A percentile compares a stretch with the other conserved stretches of the same genome.
These are phyloP conservation scores for Scaptomyza pallida DNA, from an alignment of 1,140 invertebrate species.

Conservation along the genomic window DNA sequence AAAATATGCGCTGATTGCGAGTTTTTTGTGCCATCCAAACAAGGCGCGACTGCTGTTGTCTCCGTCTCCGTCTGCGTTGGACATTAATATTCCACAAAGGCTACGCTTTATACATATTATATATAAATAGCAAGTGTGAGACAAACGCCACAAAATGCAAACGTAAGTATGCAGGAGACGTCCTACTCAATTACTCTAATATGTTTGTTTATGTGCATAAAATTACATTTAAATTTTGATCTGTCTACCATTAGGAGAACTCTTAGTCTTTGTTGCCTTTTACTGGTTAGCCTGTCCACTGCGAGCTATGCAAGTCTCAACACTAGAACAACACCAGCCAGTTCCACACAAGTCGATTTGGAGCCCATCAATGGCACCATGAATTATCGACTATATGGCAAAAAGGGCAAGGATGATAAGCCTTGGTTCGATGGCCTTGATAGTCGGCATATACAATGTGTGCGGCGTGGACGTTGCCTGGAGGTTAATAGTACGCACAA, in stretches of 20 bases:
- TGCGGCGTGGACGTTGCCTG: constrained; percentile 87
- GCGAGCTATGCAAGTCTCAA: constrained; percentile 1
- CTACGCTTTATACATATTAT: constrained; percentile 33
- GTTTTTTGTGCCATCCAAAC: constrained; percentile 26
- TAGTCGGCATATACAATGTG: constrained; percentile 85
- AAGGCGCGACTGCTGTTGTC: constrained; percentile 27
- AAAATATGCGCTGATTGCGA: constrained; percentile 34
- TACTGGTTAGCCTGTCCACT: constrained; percentile 14
- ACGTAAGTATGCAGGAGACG: constrained; percentile 38
- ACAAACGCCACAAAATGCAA: constrained; percentile 21
- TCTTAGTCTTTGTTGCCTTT: constrained; percentile 9
- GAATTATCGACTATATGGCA: constrained; percentile 84
- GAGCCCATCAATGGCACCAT: constrained; percentile 85
- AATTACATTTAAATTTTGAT: constrained; percentile 6
- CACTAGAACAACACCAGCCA: constrained; percentile 34
- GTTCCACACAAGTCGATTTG: constrained; percentile 59
- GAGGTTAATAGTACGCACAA: constrained; percentile 85
- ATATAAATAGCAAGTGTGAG: constrained; percentile 16
- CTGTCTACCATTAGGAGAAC: constrained; percentile 11
- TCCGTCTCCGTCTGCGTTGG: constrained; percentile 1
- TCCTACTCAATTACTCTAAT: not conserved
- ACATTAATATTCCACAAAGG: constrained; percentile 50
- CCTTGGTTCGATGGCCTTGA: constrained; percentile 86
- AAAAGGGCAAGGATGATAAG: constrained; percentile 85
- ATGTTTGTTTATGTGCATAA: constrained; percentile 8